Evolutionary conservation across 2,888 invertebrate genomes (phyloP), one percentile per base, ranked within the genome.

Genomic region (Thymelicus acteon): DNA sequence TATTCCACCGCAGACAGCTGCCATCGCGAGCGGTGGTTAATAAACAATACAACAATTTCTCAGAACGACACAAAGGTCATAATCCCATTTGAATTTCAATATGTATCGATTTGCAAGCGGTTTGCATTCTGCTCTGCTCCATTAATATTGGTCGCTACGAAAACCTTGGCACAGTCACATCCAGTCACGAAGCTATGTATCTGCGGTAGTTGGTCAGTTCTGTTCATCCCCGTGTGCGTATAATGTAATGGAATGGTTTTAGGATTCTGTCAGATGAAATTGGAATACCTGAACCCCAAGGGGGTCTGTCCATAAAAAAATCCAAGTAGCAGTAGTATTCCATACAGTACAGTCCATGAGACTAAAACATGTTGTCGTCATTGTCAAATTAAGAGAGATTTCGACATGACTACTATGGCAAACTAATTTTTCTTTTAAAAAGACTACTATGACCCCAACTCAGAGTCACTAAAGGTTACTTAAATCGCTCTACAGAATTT

Each of bases 121-220:
- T 47, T 62, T 37, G 69, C 62, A 68, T 68, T 68, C 68, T 69
- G 69, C 69, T 68, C 68, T 69, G 69, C 69, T 63, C 62, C 19
- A 58, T 63, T 69, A 69, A 62, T 57, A 67, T 52, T 67, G 60
- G 61, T 19, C 49, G 48, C 31, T 60, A 47, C 5, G 61, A 44
- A 31, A 49, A 64, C 70, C 70, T 70, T 70, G 70, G 64, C 64
- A 70, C 70, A 70, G 64, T 70, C 70, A 63, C 69, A 64, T 70
- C 69, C 24, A 60, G 69, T 70, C 69, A 70, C 70, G 70, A 70
- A 62, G 31, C 40, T 68, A 39, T n/a, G n/a, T n/a, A n/a, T 64
- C 49, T 58, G 58, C 40, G 24, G 49, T 58, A 70, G 58, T 63
- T 69, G 63, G 31, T 49, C 40, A 44, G 31, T 49, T 19, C 47